Conservation (phyloP, 2,113 vertebrate genomes). For the Tilapia sparmanii region DNA sequence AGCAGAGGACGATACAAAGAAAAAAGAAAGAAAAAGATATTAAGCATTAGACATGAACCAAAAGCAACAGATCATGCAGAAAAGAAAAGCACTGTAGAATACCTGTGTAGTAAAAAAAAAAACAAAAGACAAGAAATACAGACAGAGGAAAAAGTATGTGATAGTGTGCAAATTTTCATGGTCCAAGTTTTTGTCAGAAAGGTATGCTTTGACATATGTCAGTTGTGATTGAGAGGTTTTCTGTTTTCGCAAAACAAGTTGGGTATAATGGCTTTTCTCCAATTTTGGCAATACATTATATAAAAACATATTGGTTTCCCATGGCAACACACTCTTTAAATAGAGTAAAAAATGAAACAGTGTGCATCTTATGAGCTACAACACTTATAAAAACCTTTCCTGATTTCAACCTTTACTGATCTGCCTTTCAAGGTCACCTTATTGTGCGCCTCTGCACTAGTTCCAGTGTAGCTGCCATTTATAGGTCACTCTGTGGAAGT, state of each 20-base stretch:
- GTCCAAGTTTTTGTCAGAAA: neutral
- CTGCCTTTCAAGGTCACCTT: neutral
- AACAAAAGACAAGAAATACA: neutral
- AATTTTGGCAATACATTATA: neutral
- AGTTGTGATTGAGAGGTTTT: neutral
- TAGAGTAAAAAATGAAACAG: neutral
- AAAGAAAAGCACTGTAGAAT: neutral
- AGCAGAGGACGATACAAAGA: constrained; percentile 28
- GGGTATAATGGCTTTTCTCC: neutral
- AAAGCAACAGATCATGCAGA: neutral
- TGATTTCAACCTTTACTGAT: neutral
- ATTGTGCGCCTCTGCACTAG: neutral
- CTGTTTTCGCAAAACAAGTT: neutral
- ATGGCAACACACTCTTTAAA: neutral
- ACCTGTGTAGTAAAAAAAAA: neutral
- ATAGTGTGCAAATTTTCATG: neutral
- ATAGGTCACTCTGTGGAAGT: neutral
- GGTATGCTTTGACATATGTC: neutral
- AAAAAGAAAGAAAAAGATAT: constrained; percentile 39
- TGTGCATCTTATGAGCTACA: neutral
- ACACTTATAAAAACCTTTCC: neutral
- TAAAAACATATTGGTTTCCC: neutral
- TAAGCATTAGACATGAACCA: neutral
- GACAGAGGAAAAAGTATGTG: neutral
- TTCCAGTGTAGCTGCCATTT: neutral